phyloP scores from a whole-genome alignment of 2,797 vertebrate genomes.

The Cynopterus sphinx region DNA sequence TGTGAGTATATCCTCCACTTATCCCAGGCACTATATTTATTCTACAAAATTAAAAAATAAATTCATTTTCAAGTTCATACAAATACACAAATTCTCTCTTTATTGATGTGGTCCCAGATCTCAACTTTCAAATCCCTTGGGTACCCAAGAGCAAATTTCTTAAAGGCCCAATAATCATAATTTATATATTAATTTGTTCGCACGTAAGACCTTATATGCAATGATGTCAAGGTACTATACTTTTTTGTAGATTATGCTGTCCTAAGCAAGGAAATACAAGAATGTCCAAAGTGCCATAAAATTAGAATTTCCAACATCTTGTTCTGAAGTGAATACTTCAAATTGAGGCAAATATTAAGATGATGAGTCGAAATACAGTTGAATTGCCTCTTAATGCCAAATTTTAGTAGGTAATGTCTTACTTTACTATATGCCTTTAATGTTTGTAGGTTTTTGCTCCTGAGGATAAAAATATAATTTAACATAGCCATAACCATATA shows the following conservation, averaged over 20 bases:
- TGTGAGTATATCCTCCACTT: not conserved
- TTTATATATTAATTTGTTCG: not conserved
- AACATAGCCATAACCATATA: not conserved
- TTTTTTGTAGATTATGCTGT: not conserved
- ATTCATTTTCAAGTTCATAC: conserved; percentile 23
- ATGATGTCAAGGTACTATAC: not conserved
- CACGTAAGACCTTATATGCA: not conserved
- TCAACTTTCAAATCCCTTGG: conserved; percentile 15
- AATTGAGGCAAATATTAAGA: not conserved
- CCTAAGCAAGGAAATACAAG: conserved; percentile 3
- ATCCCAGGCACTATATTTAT: not conserved
- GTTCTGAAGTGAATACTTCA: not conserved
- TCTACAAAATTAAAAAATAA: conserved; percentile 27
- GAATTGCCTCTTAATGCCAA: not conserved
- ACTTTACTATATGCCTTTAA: not conserved
- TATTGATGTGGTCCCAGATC: not conserved
- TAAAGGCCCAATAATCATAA: not conserved
- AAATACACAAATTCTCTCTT: conserved; percentile 31
- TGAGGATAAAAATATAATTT: not conserved
- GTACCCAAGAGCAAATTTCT: conserved; percentile 12
- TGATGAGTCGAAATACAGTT: not conserved
- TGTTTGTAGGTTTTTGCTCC: not conserved
- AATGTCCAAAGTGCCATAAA: not conserved
- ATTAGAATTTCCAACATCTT: not conserved
- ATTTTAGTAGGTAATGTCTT: not conserved